Conservation (phyloP, 2,113 vertebrate species). For the Orthochromis indermauri region DNA sequence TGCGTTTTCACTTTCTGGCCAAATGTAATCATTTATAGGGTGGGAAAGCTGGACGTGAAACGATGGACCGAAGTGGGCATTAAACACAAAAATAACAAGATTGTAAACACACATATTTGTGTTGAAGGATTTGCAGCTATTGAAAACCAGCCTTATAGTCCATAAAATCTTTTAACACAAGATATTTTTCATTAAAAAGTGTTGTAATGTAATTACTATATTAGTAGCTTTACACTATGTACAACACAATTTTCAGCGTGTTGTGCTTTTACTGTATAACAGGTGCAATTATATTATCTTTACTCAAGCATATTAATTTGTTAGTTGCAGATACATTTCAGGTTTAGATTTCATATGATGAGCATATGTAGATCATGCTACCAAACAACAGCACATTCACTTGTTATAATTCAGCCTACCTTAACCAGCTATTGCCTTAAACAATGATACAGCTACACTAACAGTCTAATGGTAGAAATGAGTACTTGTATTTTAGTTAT, state of each 20-base stretch:
- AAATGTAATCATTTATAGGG: conserved; percentile 8
- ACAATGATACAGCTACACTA: background rate
- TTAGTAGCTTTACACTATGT: background rate
- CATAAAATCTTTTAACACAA: background rate
- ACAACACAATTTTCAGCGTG: background rate
- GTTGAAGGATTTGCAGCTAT: conserved; percentile 6
- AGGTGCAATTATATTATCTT: background rate
- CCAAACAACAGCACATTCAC: background rate
- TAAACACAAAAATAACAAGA: conserved; percentile 15
- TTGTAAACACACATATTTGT: background rate
- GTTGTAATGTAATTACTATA: background rate
- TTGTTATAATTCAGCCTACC: background rate
- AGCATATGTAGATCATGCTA: background rate
- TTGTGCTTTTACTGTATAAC: background rate
- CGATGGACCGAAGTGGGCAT: background rate
- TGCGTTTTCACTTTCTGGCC: conserved; percentile 2
- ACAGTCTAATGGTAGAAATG: background rate
- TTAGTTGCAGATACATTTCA: background rate
- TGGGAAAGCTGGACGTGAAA: background rate
- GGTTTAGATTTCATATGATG: background rate
- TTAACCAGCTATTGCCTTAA: background rate
- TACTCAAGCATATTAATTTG: background rate
- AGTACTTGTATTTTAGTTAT: background rate
- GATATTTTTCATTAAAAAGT: background rate
- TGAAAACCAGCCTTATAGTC: background rate